Evolutionary conservation across 2,888 invertebrate species (phyloP).

Genomic region (Cheilosia vernalis): DNA sequence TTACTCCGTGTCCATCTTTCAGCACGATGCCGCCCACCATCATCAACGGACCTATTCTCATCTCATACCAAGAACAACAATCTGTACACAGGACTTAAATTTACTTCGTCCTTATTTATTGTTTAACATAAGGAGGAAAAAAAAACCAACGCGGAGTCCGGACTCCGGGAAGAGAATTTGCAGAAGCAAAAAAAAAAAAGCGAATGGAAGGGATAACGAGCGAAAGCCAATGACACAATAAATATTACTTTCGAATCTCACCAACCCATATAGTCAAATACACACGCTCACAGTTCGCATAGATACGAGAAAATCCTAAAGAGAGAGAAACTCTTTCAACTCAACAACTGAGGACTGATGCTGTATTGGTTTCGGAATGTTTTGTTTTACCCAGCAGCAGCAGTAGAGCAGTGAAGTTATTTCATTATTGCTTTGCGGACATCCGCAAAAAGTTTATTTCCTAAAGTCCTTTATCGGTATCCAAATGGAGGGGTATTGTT

Average conservation of each 20-base stretch:
- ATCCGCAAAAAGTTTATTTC: slow-evolving; percentile 70
- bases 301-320: not conserved
- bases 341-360: not conserved
- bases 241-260: slow-evolving; percentile 66
- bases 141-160: not conserved
- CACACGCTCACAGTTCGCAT: slow-evolving; percentile 15
- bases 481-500: not conserved
- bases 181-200: slow-evolving; percentile 13
- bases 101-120: slow-evolving; percentile 53
- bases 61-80: slow-evolving; percentile 43
- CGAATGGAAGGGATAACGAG: slow-evolving; percentile 61
- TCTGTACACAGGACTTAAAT: slow-evolving; percentile 50
- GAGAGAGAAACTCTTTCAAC: too few species aligned
- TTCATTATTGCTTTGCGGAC: slow-evolving; percentile 70
- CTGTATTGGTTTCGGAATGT: slow-evolving; percentile 38
- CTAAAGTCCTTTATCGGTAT: slow-evolving; percentile 56
- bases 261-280: slow-evolving; percentile 31
- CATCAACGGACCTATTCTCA: slow-evolving; percentile 16
- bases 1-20: slow-evolving; percentile 28
- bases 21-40: not conserved
- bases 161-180: not conserved
- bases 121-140: slow-evolving; percentile 42
- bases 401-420: slow-evolving; percentile 40
- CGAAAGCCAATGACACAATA: slow-evolving; percentile 70
- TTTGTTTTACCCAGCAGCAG: slow-evolving; percentile 40